Evolutionary conservation across 2,797 vertebrate species (phyloP), one percentile per base, ranked within the genome.

Genomic region (Neosilurus mollespiculum): DNA sequence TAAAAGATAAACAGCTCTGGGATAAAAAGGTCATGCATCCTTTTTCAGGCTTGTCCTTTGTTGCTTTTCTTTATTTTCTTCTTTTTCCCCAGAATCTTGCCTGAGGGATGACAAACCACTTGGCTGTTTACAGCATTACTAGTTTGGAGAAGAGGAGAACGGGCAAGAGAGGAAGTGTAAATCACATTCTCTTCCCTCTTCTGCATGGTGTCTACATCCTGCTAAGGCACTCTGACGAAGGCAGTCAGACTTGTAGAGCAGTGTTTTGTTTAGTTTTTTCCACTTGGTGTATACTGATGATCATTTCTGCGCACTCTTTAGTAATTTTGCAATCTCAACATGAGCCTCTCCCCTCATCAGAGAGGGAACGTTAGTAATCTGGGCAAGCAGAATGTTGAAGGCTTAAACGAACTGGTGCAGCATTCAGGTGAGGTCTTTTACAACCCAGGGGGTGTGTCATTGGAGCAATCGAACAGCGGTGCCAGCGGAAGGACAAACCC

Each of bases 321-420:
- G n/a, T 54, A 51, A 84, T 76, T 58, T 20, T 77, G 53, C 70
- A 69, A 70, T 81, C 84, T 88, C 91, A 96, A 88, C 91, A 98
- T 98, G 97, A 98, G 96, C 95, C 95, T 97, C 90, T 97, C 96
- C 90, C 93, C 97, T 92, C 96, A 96, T 88, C 94, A 94, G 78
- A 96, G 96, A 93, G 94, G 94, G 88, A 96, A 93, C 89, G 91
- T 92, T 88, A 97, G 96, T 91, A 96, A 96, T 91, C 87, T 93
- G 71, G 93, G 93, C 66, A 98, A 98, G 86, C 95, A 93, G 85
- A 93, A 95, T 83, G 83, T 92, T 77, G 91, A 94, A 86, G 89
- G 94, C 30, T 93, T 95, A 85, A 97, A 96, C 90, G 95, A 96
- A 84, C 90, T 94, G n/a, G 94, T 94, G 83, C 95, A 95, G 62